Percentiles rank a stretch among this genome's conserved stretches.
phyloP scores from a whole-genome alignment of 2,113 vertebrate genomes.

The Tichodroma muraria region DNA sequence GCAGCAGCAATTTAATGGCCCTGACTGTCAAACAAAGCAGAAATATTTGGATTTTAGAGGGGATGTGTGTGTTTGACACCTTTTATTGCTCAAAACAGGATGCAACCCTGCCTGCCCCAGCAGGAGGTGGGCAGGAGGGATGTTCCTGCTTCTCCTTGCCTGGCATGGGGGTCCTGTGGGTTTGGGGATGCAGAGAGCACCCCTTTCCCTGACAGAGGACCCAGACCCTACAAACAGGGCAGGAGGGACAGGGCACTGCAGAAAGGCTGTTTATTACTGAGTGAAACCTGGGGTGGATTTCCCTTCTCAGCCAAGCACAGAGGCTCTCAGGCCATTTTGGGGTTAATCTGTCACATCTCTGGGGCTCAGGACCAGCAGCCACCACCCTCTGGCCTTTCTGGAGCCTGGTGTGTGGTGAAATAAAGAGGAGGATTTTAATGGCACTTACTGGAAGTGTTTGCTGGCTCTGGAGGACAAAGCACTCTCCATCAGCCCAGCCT shows the following conservation, averaged over 20 bases:
- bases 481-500: background rate
- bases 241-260: background rate
- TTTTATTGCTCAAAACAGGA: background rate
- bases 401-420: background rate
- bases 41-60: background rate
- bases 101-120: background rate
- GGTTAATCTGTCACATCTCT: background rate
- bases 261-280: no score
- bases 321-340: background rate
- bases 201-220: background rate
- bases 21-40: background rate
- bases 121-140: background rate
- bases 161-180: background rate
- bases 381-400: background rate
- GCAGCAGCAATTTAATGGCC: background rate
- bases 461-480: background rate
- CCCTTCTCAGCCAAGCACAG: background rate
- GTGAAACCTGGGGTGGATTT: background rate
- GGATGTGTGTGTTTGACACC: background rate
- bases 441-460: background rate
- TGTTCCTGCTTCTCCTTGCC: background rate
- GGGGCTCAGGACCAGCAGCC: background rate
- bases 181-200: background rate
- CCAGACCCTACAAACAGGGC: background rate
- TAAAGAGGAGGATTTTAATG: background rate